Evolutionary conservation across 2,113 vertebrate genomes (phyloP), one percentile per base, ranked within the genome.

Genomic region (Marmota monax): DNA sequence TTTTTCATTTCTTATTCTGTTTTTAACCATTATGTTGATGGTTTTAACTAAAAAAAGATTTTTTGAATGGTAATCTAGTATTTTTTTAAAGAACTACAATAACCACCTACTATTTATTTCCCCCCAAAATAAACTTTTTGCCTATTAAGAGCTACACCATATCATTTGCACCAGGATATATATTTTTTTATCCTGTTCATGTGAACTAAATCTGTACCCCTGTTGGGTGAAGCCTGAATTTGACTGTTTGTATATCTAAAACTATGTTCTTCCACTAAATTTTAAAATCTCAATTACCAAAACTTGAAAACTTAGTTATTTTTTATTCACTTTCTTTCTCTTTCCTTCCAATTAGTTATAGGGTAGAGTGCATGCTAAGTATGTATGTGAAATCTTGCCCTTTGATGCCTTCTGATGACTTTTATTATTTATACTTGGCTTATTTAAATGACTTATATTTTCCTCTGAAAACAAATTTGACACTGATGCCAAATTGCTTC

Each of bases 391-490:
- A 77, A 20, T 53, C 37, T 82, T 86, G 51, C 48, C 27, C 18
- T 89, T 93, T 58, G 87, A 69, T 89, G 16, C 12, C 39, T 96
- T 10, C 45, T 45, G 2, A 16, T 86, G 25, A 9, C 22, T 93
- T 86, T 92, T 17, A 80, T 48, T 85, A 63, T 91, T 91, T 93
- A n/a, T 22, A 8, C 9, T 95, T 92, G 8, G 10, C 53, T 13
- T 67, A 67, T 74, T 92, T 92, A 93, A 89, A 92, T 96, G 67
- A 95, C 89, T 76, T 48, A 79, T 79, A 18, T 76, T 95, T 94
- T 77, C 17, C 37, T 88, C 94, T 34, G 83, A 34, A 87, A 83
- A 29, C 39, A 89, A 78, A 69, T 90, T 91, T 89, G 74, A 79
- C 14, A 93, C 2, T 39, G 5, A 25, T 87, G 70, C 4, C 27